Percentiles rank a stretch among this genome's conserved stretches.
phyloP scores from a whole-genome alignment of 1,140 invertebrate species.

The Lepidotrigona ventralis region DNA sequence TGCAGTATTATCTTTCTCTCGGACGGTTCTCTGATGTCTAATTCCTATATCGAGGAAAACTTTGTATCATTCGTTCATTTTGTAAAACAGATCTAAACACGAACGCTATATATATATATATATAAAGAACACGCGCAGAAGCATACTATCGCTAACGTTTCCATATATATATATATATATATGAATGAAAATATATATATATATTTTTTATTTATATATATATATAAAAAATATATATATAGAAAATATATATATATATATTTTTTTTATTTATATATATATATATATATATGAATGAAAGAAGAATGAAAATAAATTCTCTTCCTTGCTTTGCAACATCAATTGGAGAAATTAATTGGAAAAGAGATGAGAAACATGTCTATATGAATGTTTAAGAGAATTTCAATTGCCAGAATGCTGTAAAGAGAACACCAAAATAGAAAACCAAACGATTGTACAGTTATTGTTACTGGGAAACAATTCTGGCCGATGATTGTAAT shows the following conservation, averaged over 20 bases:
- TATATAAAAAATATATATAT: background rate
- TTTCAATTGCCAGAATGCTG: background rate
- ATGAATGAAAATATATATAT: background rate
- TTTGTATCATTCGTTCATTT: conserved; percentile 3
- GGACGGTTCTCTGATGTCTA: conserved; percentile 21
- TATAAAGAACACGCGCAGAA: conserved; percentile 4
- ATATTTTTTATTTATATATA: no score
- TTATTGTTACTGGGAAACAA: conserved; percentile 20
- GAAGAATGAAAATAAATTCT: background rate
- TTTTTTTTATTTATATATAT: no score
- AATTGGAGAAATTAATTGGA: conserved; percentile 3
- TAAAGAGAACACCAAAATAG: conserved; percentile 20
- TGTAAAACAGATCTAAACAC: conserved; percentile 13
- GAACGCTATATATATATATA: conserved; percentile 10
- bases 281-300: background rate
- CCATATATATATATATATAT: background rate
- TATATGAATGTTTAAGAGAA: background rate
- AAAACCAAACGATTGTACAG: conserved; percentile 14
- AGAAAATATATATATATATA: no score
- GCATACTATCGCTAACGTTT: conserved; percentile 23
- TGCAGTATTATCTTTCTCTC: conserved; percentile 73
- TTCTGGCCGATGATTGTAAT: background rate
- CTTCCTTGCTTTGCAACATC: conserved; percentile 14
- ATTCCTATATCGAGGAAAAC: conserved; percentile 6
- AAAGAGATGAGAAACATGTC: background rate